These are phyloP conservation scores for Dendropsophus ebraccatus DNA, from an alignment of 2,113 vertebrate genomes.

Conservation along the genomic window DNA sequence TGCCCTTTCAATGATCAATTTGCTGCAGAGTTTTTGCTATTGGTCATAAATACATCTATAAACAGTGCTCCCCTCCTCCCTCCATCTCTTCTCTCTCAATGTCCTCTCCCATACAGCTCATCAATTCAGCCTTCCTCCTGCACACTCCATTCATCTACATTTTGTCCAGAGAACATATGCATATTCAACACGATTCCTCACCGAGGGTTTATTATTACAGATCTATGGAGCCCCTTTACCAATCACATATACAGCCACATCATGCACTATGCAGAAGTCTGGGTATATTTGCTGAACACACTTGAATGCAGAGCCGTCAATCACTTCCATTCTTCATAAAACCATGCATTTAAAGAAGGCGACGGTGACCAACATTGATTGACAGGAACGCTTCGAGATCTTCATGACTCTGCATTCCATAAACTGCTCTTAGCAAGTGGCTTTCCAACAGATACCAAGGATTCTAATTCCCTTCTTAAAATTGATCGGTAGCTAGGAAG, in stretches of 20 bases:
- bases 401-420: not conserved
- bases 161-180: not conserved
- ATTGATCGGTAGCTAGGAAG: not conserved
- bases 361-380: not conserved
- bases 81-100: not conserved
- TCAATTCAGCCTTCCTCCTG: not conserved
- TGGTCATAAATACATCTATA: not conserved
- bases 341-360: not conserved
- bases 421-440: not conserved
- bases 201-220: not conserved
- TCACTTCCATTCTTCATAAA: not conserved
- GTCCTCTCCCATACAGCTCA: not conserved
- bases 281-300: not conserved
- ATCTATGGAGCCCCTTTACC: not conserved
- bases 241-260: not conserved
- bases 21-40: not conserved
- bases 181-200: not conserved
- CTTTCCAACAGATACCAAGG: not conserved
- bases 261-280: not conserved
- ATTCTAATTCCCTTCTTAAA: not conserved
- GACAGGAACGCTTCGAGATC: not conserved
- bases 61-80: not conserved
- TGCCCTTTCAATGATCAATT: not conserved
- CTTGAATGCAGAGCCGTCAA: not conserved
- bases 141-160: not conserved